Evolutionary conservation across 2,888 invertebrate genomes (phyloP).

Genomic region (Drosophila tripunctata): DNA sequence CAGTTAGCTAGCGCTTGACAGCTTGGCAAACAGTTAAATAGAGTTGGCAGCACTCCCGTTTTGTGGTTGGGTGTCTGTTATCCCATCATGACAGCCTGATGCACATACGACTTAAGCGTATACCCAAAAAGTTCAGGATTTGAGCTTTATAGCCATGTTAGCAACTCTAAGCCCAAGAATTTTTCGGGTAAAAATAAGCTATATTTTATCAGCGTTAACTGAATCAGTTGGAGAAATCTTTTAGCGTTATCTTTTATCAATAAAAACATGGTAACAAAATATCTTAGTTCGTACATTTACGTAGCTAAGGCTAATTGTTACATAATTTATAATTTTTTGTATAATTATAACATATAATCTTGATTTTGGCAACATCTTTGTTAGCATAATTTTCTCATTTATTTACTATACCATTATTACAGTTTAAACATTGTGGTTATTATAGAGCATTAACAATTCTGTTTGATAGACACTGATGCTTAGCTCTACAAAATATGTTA

Average conservation of each 20-base stretch:
- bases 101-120: conserved; percentile 35
- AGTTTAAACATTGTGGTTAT: too few relatives aligned
- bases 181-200: not conserved
- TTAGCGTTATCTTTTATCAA: not conserved
- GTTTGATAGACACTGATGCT: not conserved
- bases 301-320: too few relatives aligned
- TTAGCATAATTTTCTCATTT: not conserved
- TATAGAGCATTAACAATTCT: not conserved
- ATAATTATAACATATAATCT: too few relatives aligned
- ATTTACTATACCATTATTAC: too few relatives aligned
- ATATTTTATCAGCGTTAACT: not conserved
- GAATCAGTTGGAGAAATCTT: not conserved
- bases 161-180: not conserved
- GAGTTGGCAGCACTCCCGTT: conserved; percentile 68
- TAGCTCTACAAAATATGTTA: conserved; percentile 9
- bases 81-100: conserved; percentile 33
- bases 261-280: too few relatives aligned
- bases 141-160: conserved; percentile 23
- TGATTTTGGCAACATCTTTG: not conserved
- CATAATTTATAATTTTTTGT: too few relatives aligned
- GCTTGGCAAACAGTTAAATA: conserved; percentile 79
- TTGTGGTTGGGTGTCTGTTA: conserved; percentile 49
- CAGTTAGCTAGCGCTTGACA: conserved; percentile 75
- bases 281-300: too few relatives aligned
- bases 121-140: conserved; percentile 18